Evolutionary conservation across 1,140 invertebrate genomes (phyloP), one percentile per base, ranked within the genome.

Genomic region (Pseudomyrmex pallidus): DNA sequence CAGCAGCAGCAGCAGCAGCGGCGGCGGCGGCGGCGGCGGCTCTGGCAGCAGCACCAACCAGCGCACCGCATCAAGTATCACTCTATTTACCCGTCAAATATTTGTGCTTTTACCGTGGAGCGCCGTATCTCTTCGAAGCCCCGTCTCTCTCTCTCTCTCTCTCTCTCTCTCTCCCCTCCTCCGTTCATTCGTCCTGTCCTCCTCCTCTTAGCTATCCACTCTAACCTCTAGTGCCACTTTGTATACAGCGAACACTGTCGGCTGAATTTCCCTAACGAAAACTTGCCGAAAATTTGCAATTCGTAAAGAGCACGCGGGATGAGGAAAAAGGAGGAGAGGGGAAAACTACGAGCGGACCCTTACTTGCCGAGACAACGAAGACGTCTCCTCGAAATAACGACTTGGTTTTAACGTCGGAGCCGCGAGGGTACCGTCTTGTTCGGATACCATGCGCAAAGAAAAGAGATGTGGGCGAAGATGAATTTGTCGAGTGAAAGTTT

Each of bases 81-180:
- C 91, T 93, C 93, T 94, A 94, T 94, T 94, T 94, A 93, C 93
- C 93, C 92, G 92, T 94, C 93, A 94, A 94, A 94, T 94, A 94
- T 94, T 94, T 94, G 93, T 92, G 93, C 93, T 94, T 94, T 94
- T 94, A 94, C 92, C 93, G 91, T 93, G 90, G 88, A 93, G 91
- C 90, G 87, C 87, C 91, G 91, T 92, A 92, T 91, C 90, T 35
- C 35, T 35, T 35, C 90, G 87, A 89, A 86, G 87, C 87, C 87
- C 86, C 88, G 90, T 89, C 86, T 84, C 87, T 89, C 87, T 73
- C 70, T 52, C 25, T 50, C 52, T 7, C 50, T 72, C 52, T 10
- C n/a, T 52, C n/a, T 59, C 54, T 9, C 56, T 17, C 56, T 13
- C 10, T 61, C 20, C 3, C 10, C 2, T 17, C 86, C 76, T 73